These are phyloP conservation scores for Acridotheres tristis DNA, from an alignment of 2,797 vertebrate genomes.

Conservation along the genomic window DNA sequence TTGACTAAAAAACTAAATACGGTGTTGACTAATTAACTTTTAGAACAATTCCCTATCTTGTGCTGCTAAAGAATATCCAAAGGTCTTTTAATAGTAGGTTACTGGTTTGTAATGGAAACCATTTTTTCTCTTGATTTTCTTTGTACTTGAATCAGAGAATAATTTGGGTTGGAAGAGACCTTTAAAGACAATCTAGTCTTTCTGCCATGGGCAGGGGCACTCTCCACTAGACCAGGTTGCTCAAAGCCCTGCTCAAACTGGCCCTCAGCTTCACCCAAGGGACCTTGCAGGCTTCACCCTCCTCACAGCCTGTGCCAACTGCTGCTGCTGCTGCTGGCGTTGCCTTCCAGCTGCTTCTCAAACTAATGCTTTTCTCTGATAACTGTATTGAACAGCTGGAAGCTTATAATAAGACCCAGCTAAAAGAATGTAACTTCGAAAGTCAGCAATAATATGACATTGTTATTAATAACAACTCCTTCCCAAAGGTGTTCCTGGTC, in stretches of 20 bases:
- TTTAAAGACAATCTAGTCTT: neutral
- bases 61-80: fast-evolving
- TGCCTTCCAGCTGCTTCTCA: neutral
- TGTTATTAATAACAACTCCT: neutral
- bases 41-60: neutral
- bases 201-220: neutral
- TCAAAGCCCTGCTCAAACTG: neutral
- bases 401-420: neutral
- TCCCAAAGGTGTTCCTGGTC: neutral
- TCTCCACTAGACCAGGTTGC: neutral
- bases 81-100: neutral
- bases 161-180: neutral
- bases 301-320: neutral
- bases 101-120: neutral
- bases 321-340: neutral
- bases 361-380: neutral
- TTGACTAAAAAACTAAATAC: neutral
- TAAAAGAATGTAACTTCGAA: neutral
- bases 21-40: neutral
- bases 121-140: neutral
- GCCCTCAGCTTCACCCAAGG: fast-evolving
- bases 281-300: neutral
- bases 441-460: neutral
- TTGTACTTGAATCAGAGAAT: neutral
- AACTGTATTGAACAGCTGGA: neutral